These are phyloP conservation scores for Atractosteus spatula DNA, from an alignment of 2,113 vertebrate genomes.

Conservation along the genomic window DNA sequence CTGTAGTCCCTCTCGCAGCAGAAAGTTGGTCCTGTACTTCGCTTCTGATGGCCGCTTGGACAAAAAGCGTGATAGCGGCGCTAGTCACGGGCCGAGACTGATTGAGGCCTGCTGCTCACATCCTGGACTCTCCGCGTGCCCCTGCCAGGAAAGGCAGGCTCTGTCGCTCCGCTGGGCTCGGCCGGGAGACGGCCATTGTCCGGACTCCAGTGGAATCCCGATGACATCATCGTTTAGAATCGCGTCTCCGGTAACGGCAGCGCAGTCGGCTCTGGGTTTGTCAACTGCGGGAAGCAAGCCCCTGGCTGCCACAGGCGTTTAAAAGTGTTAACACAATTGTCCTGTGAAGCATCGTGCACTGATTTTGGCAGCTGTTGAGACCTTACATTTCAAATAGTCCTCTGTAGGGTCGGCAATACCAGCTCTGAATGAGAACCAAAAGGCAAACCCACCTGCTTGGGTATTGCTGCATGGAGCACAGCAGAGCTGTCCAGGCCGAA, in stretches of 20 bases:
- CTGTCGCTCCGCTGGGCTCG: conserved; percentile 30
- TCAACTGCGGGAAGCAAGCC: no score
- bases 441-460: neutral
- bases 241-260: no score
- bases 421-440: neutral
- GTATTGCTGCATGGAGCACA: neutral
- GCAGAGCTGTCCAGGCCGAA: no score
- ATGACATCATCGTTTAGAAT: conserved; percentile 44
- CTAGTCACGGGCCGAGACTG: neutral
- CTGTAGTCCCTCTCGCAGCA: no score
- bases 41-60: no score
- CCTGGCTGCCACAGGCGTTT: no score
- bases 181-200: conserved; percentile 41
- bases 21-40: no score
- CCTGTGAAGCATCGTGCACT: neutral
- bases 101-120: conserved; percentile 12
- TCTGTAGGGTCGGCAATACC: conserved; percentile 8
- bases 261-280: no score
- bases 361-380: conserved; percentile 34
- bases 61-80: no score
- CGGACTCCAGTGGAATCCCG: conserved; percentile 37
- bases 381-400: conserved; percentile 20
- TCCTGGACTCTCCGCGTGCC: neutral
- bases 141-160: neutral
- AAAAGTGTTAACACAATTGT: no score